Evolutionary conservation across 2,113 vertebrate genomes (phyloP).

Genomic region (Dipodomys stephensi): DNA sequence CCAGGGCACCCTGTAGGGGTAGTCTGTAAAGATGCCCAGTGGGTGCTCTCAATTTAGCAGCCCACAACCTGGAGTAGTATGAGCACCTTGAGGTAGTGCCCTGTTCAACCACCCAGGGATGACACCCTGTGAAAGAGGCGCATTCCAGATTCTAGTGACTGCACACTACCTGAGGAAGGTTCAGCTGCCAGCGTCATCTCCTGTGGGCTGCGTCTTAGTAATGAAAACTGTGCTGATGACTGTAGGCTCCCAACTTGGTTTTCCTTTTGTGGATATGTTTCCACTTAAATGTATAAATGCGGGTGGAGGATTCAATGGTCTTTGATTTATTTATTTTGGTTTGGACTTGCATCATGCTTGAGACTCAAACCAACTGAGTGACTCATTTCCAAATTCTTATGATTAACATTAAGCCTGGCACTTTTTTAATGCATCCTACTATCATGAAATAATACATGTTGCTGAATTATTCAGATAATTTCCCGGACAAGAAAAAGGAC

Average conservation of each 20-base stretch:
- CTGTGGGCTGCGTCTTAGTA: neutral
- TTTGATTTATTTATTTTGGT: neutral
- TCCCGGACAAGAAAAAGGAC: neutral
- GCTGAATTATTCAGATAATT: slow-evolving; percentile 65
- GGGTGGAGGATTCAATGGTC: neutral
- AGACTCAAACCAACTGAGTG: slow-evolving; percentile 46
- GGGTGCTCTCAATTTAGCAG: no score
- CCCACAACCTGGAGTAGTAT: no score
- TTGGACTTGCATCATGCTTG: slow-evolving; percentile 55
- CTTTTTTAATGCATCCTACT: neutral
- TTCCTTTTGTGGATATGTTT: slow-evolving; percentile 10
- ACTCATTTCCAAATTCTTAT: slow-evolving; percentile 51
- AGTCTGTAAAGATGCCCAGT: neutral
- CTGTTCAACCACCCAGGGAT: no score
- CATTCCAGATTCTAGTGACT: neutral
- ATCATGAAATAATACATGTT: slow-evolving; percentile 42
- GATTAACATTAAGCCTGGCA: slow-evolving; percentile 38
- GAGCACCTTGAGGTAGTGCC: neutral
- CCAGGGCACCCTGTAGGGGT: neutral
- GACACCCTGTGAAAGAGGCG: no score
- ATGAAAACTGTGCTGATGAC: neutral
- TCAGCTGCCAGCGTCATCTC: neutral
- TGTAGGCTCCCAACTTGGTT: neutral
- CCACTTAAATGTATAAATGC: neutral
- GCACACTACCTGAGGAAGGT: neutral